These are phyloP conservation scores for Acipenser ruthenus DNA, from an alignment of 2,797 vertebrate species.

Conservation along the genomic window DNA sequence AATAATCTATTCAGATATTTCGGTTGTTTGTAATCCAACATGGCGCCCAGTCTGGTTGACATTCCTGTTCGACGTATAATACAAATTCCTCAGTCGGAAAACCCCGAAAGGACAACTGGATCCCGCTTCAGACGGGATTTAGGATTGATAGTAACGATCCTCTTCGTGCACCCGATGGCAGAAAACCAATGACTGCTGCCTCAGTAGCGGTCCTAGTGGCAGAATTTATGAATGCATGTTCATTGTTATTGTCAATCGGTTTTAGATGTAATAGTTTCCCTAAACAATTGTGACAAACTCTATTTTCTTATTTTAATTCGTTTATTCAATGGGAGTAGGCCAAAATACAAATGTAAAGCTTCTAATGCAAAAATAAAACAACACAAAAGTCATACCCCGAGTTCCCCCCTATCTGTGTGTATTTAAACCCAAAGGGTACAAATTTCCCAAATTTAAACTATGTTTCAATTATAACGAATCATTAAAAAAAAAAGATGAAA, in stretches of 20 bases:
- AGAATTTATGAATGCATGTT: background rate
- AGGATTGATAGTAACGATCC: constrained; percentile 46
- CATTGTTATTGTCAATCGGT: background rate
- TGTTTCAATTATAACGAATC: too few relatives aligned
- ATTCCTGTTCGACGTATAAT: constrained; percentile 50
- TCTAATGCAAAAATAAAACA: too few relatives aligned
- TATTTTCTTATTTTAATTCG: too few relatives aligned
- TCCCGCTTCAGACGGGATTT: constrained; percentile 32
- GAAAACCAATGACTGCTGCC: background rate
- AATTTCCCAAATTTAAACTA: too few relatives aligned
- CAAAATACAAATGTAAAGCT: too few relatives aligned
- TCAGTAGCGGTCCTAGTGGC: background rate
- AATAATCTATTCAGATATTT: constrained; percentile 27
- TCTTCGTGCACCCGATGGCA: background rate
- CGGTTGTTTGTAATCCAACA: constrained; percentile 48
- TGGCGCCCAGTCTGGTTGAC: constrained; percentile 61
- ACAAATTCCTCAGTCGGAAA: constrained; percentile 49
- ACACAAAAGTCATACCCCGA: too few relatives aligned
- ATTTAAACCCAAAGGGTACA: too few relatives aligned
- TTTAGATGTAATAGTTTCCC: too few relatives aligned
- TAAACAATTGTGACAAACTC: too few relatives aligned
- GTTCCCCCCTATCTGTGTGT: too few relatives aligned
- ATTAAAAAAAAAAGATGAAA: too few relatives aligned
- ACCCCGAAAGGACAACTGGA: constrained; percentile 13
- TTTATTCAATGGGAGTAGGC: too few relatives aligned